Evolutionary conservation across 2,113 vertebrate species (phyloP), one percentile per base, ranked within the genome.

Genomic region (Calyptommatus sinebrachiatus): DNA sequence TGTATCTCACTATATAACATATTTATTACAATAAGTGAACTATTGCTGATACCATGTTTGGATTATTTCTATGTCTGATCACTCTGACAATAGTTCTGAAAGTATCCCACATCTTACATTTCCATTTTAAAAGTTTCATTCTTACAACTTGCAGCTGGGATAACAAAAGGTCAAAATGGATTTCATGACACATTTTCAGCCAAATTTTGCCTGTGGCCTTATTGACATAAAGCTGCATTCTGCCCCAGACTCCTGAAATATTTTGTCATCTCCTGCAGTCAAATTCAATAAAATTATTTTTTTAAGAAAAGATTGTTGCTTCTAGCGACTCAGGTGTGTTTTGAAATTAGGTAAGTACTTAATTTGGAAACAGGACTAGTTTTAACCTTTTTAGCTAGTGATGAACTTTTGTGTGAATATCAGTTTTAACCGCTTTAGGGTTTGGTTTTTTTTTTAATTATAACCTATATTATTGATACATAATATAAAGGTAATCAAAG

Each of bases 221-320:
- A 66, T 75, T 28, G 2, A 66, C 53, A 70, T 63, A 73, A 81
- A 71, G 86, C n/a, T 81, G 2, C 69, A 1, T 50, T 76, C n/a
- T 73, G 1, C 18, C 21, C 71, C 29, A 28, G 71, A 6, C 10
- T 11, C 9, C 22, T 77, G 26, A 28, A 76, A 18, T 18, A 61
- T n/a, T 71, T 75, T 86, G 28, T 74, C n/a, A 73, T 73, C 9
- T 68, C 29, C 76, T 80, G 65, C 9, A 63, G 20, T 29, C 71
- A 76, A 73, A 0, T 8, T 74, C 45, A 74, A 48, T 48, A 67
- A 75, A 29, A 45, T 63, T 2, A 22, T 3, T 14, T 16, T 57
- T 57, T 57, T 8, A 57, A 57, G 18, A 57, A 57, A 50, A 1
- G 53, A 28, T 69, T n/a, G 26, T n/a, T 60, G 35, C 11, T 63